Percentiles rank a stretch among this genome's conserved stretches.
phyloP scores from a whole-genome alignment of 1,140 invertebrate genomes.

The Heliconius melpomene region DNA sequence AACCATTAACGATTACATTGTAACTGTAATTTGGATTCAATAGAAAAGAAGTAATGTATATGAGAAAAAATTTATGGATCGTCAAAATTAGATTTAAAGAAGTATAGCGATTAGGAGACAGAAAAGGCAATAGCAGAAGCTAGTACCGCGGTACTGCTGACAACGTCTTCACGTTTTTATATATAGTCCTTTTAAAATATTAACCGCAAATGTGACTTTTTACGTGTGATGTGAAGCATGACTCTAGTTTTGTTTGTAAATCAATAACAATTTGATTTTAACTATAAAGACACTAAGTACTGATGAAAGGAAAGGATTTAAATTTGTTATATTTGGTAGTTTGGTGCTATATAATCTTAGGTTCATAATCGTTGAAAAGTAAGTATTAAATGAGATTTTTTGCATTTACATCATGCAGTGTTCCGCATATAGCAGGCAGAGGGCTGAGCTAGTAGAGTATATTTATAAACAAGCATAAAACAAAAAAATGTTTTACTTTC shows the following conservation, averaged over 20 bases:
- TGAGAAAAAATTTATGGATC: neutral
- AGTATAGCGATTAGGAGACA: neutral
- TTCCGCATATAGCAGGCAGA: no score
- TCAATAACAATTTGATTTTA: neutral
- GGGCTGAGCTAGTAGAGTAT: no score
- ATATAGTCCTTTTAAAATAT: no score
- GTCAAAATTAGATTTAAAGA: neutral
- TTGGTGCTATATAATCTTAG: neutral
- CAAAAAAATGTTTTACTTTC: no score
- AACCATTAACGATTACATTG: neutral
- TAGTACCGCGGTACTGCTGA: slow-evolving; percentile 1
- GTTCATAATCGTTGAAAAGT: neutral
- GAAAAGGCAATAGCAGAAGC: slow-evolving; percentile 2
- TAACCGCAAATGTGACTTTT: neutral
- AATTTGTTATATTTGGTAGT: no score
- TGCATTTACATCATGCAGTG: no score
- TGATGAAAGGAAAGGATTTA: no score
- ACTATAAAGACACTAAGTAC: neutral
- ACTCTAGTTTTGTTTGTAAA: neutral
- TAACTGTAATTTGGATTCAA: neutral
- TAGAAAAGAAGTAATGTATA: neutral
- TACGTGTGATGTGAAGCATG: neutral
- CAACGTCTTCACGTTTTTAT: neutral
- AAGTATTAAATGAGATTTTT: neutral
- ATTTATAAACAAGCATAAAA: no score